phyloP scores from a whole-genome alignment of 1,140 invertebrate genomes.

The Drosophila nebulosa region DNA sequence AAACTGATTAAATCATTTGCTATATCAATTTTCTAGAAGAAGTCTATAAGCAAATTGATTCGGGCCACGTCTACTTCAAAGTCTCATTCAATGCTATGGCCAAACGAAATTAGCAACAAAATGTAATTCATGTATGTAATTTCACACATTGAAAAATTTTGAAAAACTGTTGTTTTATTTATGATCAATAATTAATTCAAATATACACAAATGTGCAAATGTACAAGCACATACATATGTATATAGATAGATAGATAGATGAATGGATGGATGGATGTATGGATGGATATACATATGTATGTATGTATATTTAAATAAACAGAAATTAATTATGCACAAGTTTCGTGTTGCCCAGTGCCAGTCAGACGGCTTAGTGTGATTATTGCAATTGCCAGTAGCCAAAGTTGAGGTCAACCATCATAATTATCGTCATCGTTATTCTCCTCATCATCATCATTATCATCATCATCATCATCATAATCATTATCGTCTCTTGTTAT shows the following conservation, averaged over 20 bases:
- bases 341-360: neutral
- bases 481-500: constrained; percentile 46
- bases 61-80: too few species aligned
- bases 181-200: constrained; percentile 66
- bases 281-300: too few species aligned
- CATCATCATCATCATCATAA: constrained; percentile 3
- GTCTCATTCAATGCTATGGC: too few species aligned
- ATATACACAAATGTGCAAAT: too few species aligned
- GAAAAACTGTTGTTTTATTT: constrained; percentile 17
- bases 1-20: too few species aligned
- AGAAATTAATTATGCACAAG: constrained; percentile 69
- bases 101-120: neutral
- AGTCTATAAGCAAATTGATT: too few species aligned
- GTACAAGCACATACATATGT: too few species aligned
- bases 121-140: neutral
- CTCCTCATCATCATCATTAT: too few species aligned
- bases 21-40: too few species aligned
- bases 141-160: neutral
- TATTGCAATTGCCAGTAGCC: constrained; percentile 36
- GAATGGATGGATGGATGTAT: too few species aligned
- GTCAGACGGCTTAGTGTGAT: constrained; percentile 14
- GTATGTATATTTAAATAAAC: constrained; percentile 54
- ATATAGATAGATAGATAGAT: too few species aligned
- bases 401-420: constrained; percentile 9
- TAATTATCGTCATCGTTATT: neutral